Evolutionary conservation across 2,888 invertebrate genomes (phyloP).

Genomic region (Andrena haemorrhoa): DNA sequence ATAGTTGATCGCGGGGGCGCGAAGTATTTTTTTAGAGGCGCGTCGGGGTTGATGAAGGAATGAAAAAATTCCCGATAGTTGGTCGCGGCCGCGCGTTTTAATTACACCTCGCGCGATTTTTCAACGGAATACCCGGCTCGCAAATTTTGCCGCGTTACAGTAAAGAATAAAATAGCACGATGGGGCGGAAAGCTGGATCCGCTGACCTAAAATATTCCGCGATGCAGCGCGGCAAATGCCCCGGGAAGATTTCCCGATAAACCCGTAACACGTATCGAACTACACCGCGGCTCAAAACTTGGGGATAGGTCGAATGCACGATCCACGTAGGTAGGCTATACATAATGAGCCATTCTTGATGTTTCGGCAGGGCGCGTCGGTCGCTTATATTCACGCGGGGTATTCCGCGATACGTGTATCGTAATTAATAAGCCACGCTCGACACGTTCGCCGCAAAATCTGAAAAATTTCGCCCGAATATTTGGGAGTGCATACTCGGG

Average conservation of each 20-base stretch:
- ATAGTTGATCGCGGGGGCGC: too few relatives aligned
- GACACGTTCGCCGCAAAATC: conserved; percentile 30
- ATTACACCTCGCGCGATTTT: conserved; percentile 41
- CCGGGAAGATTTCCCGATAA: conserved; percentile 47
- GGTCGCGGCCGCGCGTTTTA: conserved; percentile 26
- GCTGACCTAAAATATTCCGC: conserved; percentile 46
- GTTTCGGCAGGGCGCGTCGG: too few relatives aligned
- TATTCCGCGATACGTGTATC: conserved; percentile 33
- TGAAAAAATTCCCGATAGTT: conserved; percentile 47
- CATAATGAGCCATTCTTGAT: too few relatives aligned
- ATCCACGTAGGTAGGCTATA: too few relatives aligned
- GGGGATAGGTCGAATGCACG: not conserved
- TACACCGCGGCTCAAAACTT: conserved; percentile 2
- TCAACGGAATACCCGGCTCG: conserved; percentile 42
- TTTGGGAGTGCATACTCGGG: conserved; percentile 9
- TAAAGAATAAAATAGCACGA: conserved; percentile 34
- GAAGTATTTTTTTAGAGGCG: not conserved
- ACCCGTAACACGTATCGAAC: conserved; percentile 43
- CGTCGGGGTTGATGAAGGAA: not conserved
- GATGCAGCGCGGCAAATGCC: conserved; percentile 28
- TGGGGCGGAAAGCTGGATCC: not conserved
- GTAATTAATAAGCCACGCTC: conserved; percentile 33
- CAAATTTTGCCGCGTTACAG: conserved; percentile 25
- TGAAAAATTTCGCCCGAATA: conserved; percentile 39
- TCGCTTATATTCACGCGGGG: not conserved